Evolutionary conservation across 1,140 invertebrate genomes (phyloP).

Genomic region (Cardiocondyla obscurior): DNA sequence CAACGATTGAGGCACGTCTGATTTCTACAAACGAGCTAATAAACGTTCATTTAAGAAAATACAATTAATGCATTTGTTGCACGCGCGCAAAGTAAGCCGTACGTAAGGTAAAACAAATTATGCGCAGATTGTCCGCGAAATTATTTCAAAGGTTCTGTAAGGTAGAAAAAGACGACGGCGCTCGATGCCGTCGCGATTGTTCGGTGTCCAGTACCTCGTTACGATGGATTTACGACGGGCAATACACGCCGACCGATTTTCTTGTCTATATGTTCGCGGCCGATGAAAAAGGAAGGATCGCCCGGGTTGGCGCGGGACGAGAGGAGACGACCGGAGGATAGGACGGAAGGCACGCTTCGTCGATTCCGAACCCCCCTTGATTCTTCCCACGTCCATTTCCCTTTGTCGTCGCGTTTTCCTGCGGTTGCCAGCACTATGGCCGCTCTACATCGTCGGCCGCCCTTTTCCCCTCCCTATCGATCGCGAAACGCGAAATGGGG

Average conservation of each 20-base stretch:
- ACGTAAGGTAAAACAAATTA: not conserved
- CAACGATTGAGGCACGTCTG: not conserved
- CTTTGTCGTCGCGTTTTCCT: slow-evolving; percentile 71
- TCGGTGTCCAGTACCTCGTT: slow-evolving; percentile 40
- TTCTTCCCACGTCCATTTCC: slow-evolving; percentile 73
- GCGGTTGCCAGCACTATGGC: slow-evolving; percentile 63
- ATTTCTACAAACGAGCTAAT: not conserved
- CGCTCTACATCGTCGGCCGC: not conserved
- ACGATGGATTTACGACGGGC: slow-evolving; percentile 62
- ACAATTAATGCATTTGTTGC: not conserved
- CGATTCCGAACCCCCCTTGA: slow-evolving; percentile 44
- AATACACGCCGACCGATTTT: slow-evolving; percentile 60
- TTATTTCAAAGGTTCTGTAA: slow-evolving; percentile 19
- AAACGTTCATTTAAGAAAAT: not conserved
- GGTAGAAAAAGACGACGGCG: not conserved
- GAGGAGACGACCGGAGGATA: slow-evolving; percentile 42
- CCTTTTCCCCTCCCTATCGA: slow-evolving; percentile 35
- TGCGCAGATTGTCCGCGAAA: not conserved
- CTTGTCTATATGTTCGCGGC: slow-evolving; percentile 19
- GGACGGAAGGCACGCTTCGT: slow-evolving; percentile 57
- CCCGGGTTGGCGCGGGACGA: slow-evolving; percentile 5
- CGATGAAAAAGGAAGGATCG: slow-evolving; percentile 32
- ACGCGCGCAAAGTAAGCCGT: not conserved
- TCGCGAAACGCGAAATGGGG: slow-evolving; percentile 54
- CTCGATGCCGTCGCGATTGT: slow-evolving; percentile 13